Evolutionary conservation across 2,113 vertebrate genomes (phyloP), one percentile per base, ranked within the genome.

Genomic region (Gallinago jamesoni): DNA sequence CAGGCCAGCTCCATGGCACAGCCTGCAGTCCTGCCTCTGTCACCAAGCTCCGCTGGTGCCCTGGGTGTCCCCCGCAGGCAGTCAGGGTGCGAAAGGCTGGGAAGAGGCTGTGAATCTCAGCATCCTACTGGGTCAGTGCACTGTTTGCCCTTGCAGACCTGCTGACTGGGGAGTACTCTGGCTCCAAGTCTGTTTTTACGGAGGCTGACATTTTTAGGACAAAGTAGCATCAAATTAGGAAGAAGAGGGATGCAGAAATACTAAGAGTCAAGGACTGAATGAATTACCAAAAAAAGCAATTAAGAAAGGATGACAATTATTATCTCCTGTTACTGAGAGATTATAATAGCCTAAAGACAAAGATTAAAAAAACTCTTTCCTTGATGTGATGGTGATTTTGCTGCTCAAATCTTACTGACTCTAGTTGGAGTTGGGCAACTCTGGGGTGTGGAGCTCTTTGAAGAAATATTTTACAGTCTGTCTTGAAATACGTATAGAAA

Each of bases 401-500:
- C 55, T 86, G 30, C 53, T 39, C 5, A 74, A 67, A 67, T 81
- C 73, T 77, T 59, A 73, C 52, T 69, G 55, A 87, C 50, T 87
- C 13, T 70, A 66, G 28, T 30, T 39, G 70, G 60, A 95, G 80
- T 62, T 89, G 87, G 89, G 84, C 79, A 95, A 0, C 55, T 86
- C 52, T 92, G 69, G 45, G 48, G 24, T 52, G 35, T 48, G 87
- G 39, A 95, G 84, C 41, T 74, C 52, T 97, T 94, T 75, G 70
- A 87, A 93, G 85, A 30, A 41, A 60, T 80, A 87, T 56, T 96
- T 93, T 77, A 80, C 35, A 69, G n/a, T 73, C 37, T 90, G 35
- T 92, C 89, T 89, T 94, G 90, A 96, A 82, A 93, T 72, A 81
- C 6, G 24, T 87, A 31, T 57, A 68, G 75, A 96, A 91, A 72